Evolutionary conservation across 2,888 invertebrate genomes (phyloP).

Genomic region (Erebia palarica): DNA sequence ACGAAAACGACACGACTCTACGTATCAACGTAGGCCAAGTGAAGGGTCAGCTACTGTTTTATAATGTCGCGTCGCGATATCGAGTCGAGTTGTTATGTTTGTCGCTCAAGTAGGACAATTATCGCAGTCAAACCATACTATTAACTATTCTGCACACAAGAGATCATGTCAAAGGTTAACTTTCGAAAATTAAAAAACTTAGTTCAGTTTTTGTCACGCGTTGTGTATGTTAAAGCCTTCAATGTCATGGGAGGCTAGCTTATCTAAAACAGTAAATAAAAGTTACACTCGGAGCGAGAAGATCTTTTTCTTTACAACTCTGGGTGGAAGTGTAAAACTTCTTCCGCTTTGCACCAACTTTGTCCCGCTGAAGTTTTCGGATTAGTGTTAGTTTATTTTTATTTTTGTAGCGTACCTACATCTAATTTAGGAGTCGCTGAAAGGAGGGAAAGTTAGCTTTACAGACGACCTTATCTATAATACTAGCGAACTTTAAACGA

Average conservation of each 20-base stretch:
- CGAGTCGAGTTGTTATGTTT: no score
- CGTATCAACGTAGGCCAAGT: no score
- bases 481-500: no score
- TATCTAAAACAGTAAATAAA: constrained; percentile 45
- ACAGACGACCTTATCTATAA: neutral
- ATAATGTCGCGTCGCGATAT: no score
- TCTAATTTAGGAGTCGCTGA: neutral
- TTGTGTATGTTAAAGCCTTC: neutral
- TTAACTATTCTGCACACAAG: no score
- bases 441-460: constrained; percentile 1
- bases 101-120: no score
- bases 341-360: constrained; percentile 39
- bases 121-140: no score
- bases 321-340: constrained; percentile 41
- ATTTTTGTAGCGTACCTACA: constrained; percentile 4
- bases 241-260: constrained; percentile 38
- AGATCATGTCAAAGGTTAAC: no score
- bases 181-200: no score
- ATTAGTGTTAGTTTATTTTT: constrained; percentile 35
- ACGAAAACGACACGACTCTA: no score
- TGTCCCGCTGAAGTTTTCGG: constrained; percentile 30
- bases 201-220: neutral
- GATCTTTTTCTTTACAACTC: constrained; percentile 40
- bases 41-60: no score
- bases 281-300: constrained; percentile 41